These are phyloP conservation scores for Gobio occitaniae DNA, from an alignment of 2,797 vertebrate species.

Conservation along the genomic window DNA sequence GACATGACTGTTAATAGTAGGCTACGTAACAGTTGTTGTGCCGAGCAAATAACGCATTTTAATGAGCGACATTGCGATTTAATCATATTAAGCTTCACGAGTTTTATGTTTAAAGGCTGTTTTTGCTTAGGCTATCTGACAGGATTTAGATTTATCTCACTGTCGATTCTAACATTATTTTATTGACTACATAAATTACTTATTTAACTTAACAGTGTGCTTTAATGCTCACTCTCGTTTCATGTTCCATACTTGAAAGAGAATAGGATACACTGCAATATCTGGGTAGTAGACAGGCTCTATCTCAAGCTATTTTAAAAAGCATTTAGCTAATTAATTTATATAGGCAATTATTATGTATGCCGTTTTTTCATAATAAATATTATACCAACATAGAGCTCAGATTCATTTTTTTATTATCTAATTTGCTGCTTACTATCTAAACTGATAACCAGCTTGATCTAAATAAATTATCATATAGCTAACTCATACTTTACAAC, in stretches of 20 bases:
- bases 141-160: neutral
- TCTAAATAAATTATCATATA: too few relatives aligned
- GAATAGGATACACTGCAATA: neutral
- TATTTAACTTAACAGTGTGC: neutral
- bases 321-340: neutral
- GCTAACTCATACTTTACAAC: neutral
- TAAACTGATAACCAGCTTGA: neutral
- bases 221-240: neutral
- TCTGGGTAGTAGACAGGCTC: neutral
- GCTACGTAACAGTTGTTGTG: neutral
- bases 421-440: neutral
- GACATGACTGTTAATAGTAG: neutral
- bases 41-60: neutral
- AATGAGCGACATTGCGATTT: neutral
- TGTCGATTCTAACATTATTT: neutral
- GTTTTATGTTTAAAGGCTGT: neutral
- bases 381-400: neutral
- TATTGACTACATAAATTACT: neutral
- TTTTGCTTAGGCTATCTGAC: neutral
- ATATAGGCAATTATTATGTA: neutral
- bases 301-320: neutral
- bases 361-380: neutral
- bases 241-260: neutral
- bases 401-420: neutral
- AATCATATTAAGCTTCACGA: neutral